phyloP scores from a whole-genome alignment of 2,888 invertebrate species.

The Diadegma fenestrale region DNA sequence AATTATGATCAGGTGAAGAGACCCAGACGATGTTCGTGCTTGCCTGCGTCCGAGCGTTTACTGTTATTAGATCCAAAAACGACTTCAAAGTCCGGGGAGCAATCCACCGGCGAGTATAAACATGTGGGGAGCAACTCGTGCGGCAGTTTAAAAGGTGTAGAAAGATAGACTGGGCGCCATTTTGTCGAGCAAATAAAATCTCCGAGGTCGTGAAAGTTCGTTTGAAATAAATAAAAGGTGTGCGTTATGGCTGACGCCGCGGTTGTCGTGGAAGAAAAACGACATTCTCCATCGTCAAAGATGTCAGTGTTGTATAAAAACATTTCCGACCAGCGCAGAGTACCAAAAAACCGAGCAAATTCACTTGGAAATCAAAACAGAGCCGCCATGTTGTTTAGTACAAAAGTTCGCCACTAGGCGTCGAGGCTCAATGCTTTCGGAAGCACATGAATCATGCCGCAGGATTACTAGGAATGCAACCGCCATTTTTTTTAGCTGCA shows the following conservation, averaged over 20 bases:
- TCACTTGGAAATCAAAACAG: not conserved
- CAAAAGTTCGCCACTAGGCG: conserved; percentile 10
- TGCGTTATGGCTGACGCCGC: not conserved
- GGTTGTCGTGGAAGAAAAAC: not conserved
- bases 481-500: conserved; percentile 27
- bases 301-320: not conserved
- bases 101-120: conserved; percentile 54
- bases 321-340: not conserved
- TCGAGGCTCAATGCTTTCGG: not conserved
- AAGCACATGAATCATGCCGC: not conserved
- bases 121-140: conserved; percentile 31
- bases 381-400: conserved; percentile 25
- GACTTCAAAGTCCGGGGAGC: conserved; percentile 74
- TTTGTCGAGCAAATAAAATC: conserved; percentile 28
- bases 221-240: not conserved
- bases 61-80: conserved; percentile 68
- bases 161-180: conserved; percentile 28
- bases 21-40: conserved; percentile 50
- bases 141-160: conserved; percentile 37
- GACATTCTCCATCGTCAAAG: not conserved
- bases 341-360: not conserved
- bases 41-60: conserved; percentile 48
- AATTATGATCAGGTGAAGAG: conserved; percentile 78
- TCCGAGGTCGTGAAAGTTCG: not conserved
- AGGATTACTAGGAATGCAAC: conserved; percentile 17